Evolutionary conservation across 1,140 invertebrate genomes (phyloP), one percentile per base, ranked within the genome.

Genomic region (Cepaea nemoralis): DNA sequence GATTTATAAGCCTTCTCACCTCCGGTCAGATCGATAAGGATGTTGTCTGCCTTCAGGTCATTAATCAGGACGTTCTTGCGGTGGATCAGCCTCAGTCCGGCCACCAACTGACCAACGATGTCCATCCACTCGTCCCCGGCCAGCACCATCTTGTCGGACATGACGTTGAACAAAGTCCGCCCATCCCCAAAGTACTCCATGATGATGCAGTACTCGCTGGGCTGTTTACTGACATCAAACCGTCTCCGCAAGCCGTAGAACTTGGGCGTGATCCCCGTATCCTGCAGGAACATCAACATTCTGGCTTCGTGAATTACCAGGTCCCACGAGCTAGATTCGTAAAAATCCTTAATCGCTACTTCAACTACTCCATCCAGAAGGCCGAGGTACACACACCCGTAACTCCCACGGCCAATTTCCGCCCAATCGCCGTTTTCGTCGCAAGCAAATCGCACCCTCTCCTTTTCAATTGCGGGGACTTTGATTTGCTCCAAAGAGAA

Each of bases 331-430:
- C 70, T 77, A 6, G 81, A 80, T 50, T 84, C 83, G 33, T 81
- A 77, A 67, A 83, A 81, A 39, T 81, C 83, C 67, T 83, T 83
- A 69, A 83, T 80, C 0, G 80, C 83, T 22, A 83, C 83, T 33
- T 83, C 80, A 10, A 80, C 42, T 12, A 73, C 67, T 2, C 83
- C 80, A 67, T 82, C 78, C 22, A 82, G 50, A 35, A 82, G 81
- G 6, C 80, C 83, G 22, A 84, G 78, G 55, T 84, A 84, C 16
- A 84, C 83, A 45, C 81, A 84, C n/a, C 83, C 83, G 33, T 84
- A 84, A 39, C 80, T 84, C 27, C 83, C 83, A 1, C 81, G 73
- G 22, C 83, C 83, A 37, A 84, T 80, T 35, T 82, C 81, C 37
- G 80, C 81, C 55, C 76, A 84, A 31, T 84, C 83, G 39, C 79